These are phyloP conservation scores for Drosophila gaucha DNA, from an alignment of 2,888 invertebrate genomes.

Conservation along the genomic window DNA sequence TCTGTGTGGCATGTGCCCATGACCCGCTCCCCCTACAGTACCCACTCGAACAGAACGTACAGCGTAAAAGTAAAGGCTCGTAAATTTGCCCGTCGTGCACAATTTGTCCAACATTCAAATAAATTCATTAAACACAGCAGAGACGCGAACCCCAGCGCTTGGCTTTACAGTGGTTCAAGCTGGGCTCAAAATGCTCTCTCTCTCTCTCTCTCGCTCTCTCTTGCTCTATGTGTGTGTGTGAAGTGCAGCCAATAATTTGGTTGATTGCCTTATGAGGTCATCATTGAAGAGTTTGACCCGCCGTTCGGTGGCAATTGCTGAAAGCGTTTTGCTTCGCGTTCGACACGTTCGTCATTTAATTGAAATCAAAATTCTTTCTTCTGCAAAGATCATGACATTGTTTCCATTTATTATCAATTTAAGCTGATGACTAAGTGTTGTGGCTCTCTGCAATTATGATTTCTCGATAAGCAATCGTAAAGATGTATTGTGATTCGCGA, in stretches of 20 bases:
- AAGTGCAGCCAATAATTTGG: slow-evolving; percentile 39
- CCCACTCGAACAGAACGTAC: slow-evolving; percentile 8
- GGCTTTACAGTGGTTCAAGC: slow-evolving; percentile 49
- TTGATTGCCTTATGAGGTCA: slow-evolving; percentile 63
- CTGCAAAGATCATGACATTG: slow-evolving; percentile 37
- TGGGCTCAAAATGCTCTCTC: slow-evolving; percentile 29
- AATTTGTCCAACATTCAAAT: slow-evolving; percentile 81
- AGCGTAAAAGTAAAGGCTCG: slow-evolving; percentile 55
- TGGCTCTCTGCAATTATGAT: not conserved
- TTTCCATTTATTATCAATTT: slow-evolving; percentile 31
- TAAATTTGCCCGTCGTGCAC: slow-evolving; percentile 79
- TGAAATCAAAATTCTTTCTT: slow-evolving; percentile 58
- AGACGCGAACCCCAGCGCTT: slow-evolving; percentile 49
- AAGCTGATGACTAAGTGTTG: slow-evolving; percentile 24
- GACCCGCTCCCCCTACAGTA: not conserved
- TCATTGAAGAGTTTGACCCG: slow-evolving; percentile 50
- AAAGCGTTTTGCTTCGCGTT: slow-evolving; percentile 55
- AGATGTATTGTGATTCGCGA: not conserved
- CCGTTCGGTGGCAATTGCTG: slow-evolving; percentile 31
- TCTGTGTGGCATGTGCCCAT: slow-evolving; percentile 53
- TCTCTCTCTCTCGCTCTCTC: not conserved
- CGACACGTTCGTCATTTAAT: slow-evolving; percentile 67
- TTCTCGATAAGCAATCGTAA: too few species aligned
- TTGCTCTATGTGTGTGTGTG: not conserved
- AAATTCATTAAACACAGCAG: slow-evolving; percentile 73